A percentile compares a stretch with the other conserved stretches of the same genome.
Evolutionary conservation across 2,888 invertebrate genomes (phyloP).

Genomic region (Meganola albula): DNA sequence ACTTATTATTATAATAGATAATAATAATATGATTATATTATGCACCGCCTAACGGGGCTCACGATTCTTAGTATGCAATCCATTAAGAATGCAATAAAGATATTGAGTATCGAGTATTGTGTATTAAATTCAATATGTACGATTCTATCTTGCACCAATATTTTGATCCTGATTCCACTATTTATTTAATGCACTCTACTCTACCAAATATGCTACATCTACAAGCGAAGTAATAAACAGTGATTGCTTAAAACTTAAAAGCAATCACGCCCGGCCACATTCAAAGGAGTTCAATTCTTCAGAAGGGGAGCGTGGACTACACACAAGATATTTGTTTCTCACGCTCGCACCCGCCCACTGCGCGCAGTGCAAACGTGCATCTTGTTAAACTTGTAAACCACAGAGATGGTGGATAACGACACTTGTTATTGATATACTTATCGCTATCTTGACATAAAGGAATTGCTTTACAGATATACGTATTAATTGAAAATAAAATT

Average conservation of each 20-base stretch:
- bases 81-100: too few species aligned
- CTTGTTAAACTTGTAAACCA: slow-evolving; percentile 28
- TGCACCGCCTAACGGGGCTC: too few species aligned
- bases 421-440: slow-evolving; percentile 30
- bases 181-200: slow-evolving; percentile 32
- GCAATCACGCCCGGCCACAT: slow-evolving; percentile 39
- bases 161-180: too few species aligned
- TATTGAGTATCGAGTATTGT: too few species aligned
- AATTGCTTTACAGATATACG: slow-evolving; percentile 22
- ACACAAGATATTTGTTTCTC: slow-evolving; percentile 66
- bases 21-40: too few species aligned
- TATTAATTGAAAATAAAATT: too few species aligned
- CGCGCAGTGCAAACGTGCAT: slow-evolving; percentile 41
- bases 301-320: slow-evolving; percentile 48
- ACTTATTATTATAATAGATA: too few species aligned
- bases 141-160: too few species aligned
- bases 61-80: too few species aligned
- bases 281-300: slow-evolving; percentile 39
- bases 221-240: slow-evolving; percentile 45
- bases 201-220: too few species aligned
- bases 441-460: slow-evolving; percentile 21
- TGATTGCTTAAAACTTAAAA: slow-evolving; percentile 40
- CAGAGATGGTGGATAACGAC: slow-evolving; percentile 27
- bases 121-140: too few species aligned
- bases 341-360: slow-evolving; percentile 72